Evolutionary conservation across 2,888 invertebrate genomes (phyloP).

Genomic region (Dynastes hyllus): DNA sequence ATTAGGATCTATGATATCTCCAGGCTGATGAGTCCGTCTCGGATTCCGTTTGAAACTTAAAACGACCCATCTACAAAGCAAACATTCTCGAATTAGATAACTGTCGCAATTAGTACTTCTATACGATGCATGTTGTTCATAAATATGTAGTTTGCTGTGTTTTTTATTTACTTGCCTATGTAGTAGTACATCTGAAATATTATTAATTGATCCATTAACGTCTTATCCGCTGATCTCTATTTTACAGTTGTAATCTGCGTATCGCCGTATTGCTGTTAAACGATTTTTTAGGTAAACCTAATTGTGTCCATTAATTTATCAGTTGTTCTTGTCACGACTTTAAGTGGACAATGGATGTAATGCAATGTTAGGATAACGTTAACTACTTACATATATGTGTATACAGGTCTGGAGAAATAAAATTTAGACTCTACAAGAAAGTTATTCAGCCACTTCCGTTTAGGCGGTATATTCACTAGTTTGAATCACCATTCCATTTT

Average conservation of each 20-base stretch:
- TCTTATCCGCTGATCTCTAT: conserved; percentile 30
- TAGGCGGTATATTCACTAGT: too few species aligned
- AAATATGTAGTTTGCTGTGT: conserved; percentile 3
- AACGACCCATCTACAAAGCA: conserved; percentile 1
- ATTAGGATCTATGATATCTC: conserved; percentile 5
- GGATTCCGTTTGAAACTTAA: not conserved
- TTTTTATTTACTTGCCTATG: conserved; percentile 3
- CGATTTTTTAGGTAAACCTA: conserved; percentile 43
- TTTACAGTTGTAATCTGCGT: conserved; percentile 41
- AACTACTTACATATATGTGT: not conserved
- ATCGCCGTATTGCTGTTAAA: conserved; percentile 21
- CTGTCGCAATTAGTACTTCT: too few species aligned
- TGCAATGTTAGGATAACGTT: not conserved
- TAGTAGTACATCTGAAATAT: conserved; percentile 16
- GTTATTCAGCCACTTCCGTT: too few species aligned
- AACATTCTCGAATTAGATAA: conserved; percentile 4
- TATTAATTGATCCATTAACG: conserved; percentile 45
- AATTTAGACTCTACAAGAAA: too few species aligned
- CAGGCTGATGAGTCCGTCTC: not conserved
- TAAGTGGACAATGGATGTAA: conserved; percentile 42
- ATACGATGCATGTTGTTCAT: not conserved
- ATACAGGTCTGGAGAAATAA: not conserved
- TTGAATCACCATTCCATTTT: too few species aligned
- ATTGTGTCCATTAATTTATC: conserved; percentile 45
- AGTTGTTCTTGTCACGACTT: conserved; percentile 5